Evolutionary conservation across 2,888 invertebrate species (phyloP).

Genomic region (Agriopis aurantiaria): DNA sequence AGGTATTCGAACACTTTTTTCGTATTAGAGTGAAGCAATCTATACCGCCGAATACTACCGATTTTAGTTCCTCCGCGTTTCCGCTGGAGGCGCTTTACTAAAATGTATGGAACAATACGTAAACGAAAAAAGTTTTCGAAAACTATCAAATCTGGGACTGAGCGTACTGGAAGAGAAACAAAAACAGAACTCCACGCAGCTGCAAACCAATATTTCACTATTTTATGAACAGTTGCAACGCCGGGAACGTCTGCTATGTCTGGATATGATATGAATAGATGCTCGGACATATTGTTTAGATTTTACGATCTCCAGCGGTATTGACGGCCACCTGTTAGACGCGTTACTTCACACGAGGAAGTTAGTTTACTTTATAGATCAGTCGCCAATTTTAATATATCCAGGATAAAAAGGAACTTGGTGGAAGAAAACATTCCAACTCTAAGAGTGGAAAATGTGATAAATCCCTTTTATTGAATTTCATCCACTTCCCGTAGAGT

Average conservation of each 20-base stretch:
- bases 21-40: no score
- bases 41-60: no score
- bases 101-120: no score
- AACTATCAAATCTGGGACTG: no score
- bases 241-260: slow-evolving; percentile 43
- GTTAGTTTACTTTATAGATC: slow-evolving; percentile 30
- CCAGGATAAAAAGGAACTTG: slow-evolving; percentile 7
- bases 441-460: no score
- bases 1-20: no score
- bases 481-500: no score
- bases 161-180: not conserved
- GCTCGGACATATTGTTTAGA: slow-evolving; percentile 49
- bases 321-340: slow-evolving; percentile 44
- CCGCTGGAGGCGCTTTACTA: no score
- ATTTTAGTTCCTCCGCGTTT: no score
- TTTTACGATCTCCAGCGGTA: slow-evolving; percentile 41
- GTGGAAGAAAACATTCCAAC: not conserved
- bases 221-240: slow-evolving; percentile 43
- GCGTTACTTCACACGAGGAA: slow-evolving; percentile 39
- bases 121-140: no score
- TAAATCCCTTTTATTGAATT: no score
- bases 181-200: slow-evolving; percentile 5
- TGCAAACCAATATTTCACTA: slow-evolving; percentile 46
- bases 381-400: slow-evolving; percentile 32
- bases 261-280: slow-evolving; percentile 48